Conservation (phyloP, 2,113 vertebrate genomes). For the Zapus hudsonius region DNA sequence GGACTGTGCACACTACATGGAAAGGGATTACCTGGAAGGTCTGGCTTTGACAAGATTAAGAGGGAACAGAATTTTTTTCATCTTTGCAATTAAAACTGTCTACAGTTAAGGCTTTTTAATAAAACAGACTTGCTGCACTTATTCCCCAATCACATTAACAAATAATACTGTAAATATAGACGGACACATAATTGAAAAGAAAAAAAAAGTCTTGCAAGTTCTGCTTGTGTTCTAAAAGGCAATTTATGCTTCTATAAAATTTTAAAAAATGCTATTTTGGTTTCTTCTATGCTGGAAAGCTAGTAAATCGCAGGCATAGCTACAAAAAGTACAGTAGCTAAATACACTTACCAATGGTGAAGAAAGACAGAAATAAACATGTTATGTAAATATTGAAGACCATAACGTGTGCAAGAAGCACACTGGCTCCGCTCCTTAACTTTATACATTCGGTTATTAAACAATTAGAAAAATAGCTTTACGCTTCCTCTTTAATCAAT, state of each 20-base stretch:
- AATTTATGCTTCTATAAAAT: not conserved
- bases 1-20: not conserved
- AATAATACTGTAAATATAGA: not conserved
- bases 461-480: not conserved
- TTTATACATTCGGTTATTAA: not conserved
- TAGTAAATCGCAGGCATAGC: not conserved
- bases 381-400: not conserved
- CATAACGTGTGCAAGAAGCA: not conserved
- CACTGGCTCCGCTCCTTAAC: not conserved
- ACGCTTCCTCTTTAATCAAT: not conserved
- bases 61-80: constrained; percentile 30
- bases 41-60: constrained; percentile 45
- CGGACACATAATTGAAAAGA: not conserved
- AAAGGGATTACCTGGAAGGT: not conserved
- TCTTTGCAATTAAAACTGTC: constrained; percentile 48
- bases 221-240: not conserved
- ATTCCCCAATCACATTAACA: not conserved
- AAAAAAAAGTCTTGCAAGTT: not conserved
- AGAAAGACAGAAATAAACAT: not conserved
- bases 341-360: not conserved
- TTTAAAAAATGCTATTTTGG: not conserved
- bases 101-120: constrained; percentile 14
- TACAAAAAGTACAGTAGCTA: not conserved
- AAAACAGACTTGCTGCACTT: constrained; percentile 44
- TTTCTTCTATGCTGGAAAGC: not conserved